Percentiles rank a stretch among this genome's conserved stretches.
These are phyloP conservation scores for Corapipo altera DNA, from an alignment of 2,113 vertebrate species.

Conservation along the genomic window DNA sequence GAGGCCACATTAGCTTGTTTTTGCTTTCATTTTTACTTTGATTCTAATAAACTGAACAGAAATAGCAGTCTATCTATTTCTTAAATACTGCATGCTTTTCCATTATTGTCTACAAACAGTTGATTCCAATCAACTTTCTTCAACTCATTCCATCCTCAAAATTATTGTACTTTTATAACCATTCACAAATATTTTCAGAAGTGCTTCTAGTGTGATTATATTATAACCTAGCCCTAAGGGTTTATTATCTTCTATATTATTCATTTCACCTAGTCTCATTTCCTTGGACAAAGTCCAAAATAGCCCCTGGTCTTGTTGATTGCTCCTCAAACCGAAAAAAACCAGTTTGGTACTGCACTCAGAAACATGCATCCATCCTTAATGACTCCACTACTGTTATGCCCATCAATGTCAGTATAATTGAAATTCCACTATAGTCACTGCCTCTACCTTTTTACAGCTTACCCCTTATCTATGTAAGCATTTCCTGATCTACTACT, in stretches of 20 bases:
- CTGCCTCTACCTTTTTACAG: conserved; percentile 63
- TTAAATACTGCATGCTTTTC: conserved; percentile 65
- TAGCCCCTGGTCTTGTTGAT: conserved; percentile 77
- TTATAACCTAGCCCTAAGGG: conserved; percentile 79
- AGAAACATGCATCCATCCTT: conserved; percentile 60
- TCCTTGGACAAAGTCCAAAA: conserved; percentile 79
- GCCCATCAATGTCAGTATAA: conserved; percentile 70
- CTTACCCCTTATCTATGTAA: conserved; percentile 31
- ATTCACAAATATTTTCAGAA: conserved; percentile 79
- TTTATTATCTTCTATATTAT: conserved; percentile 77
- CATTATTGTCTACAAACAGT: conserved; percentile 72
- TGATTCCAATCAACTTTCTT: conserved; percentile 77
- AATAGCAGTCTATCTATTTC: conserved; percentile 55
- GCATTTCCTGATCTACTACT: conserved; percentile 13
- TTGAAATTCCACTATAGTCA: conserved; percentile 66
- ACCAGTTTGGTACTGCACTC: conserved; percentile 52
- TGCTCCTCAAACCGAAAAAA: conserved; percentile 70
- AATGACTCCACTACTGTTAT: conserved; percentile 67
- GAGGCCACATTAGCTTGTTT: conserved; percentile 57
- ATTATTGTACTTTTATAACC: conserved; percentile 75
- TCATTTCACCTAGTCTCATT: conserved; percentile 81
- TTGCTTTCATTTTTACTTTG: conserved; percentile 68
- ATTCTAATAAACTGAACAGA: conserved; percentile 67
- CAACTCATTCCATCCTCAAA: conserved; percentile 72
- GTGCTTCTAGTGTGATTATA: conserved; percentile 75